Base-by-base conservation (phyloP, 2,888 invertebrate species). In the Dynastes grantii region DNA sequence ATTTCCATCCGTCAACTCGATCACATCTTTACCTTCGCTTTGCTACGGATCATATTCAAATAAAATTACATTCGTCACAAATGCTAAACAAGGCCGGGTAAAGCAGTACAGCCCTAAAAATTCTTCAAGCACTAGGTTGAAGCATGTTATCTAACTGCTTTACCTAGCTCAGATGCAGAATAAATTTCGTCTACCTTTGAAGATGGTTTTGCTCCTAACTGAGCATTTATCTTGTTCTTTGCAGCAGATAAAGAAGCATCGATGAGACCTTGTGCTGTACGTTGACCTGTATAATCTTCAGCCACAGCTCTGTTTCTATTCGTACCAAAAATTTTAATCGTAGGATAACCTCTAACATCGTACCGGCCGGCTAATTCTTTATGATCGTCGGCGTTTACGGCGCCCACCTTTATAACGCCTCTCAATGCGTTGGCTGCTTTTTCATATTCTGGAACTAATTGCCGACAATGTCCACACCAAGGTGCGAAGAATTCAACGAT, bases 401-500 rank as follows among this genome's bases (percentile, higher is more conserved):
- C 97, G 70, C 98, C 99, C 4, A 99, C 95, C 92, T 97, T 98
- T 0, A 95, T 94, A 13, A 98, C 91, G 79, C 99, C 98, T 94
- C 97, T 98, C 0, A 99, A 90, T 0, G 97, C 98, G 82, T 92
- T 93, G 1, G 99, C 98, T 73, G 97, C 95, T 90, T 98, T 98
- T 81, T 95, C 93, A 90, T 98, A 99, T 87, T 98, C 98, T 1
- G 98, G 96, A 63, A 95, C 97, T 63, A 99, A 90, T 80, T 92
- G 92, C 88, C 98, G 94, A 89, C 99, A 96, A 86, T 96, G 96
- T 11, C 96, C 97, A 88, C 96, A 98, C 98, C 98, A 99, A 0
- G 98, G 98, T 0, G 99, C 98, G 88, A 92, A 98, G 89, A 97
- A 98, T 87, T 99, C 98, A 0, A 99, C 96, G 78, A 99, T 90